These are phyloP conservation scores for Isaurus tuberculatus DNA, from an alignment of 92 coral and sea anemone species.

Conservation along the genomic window DNA sequence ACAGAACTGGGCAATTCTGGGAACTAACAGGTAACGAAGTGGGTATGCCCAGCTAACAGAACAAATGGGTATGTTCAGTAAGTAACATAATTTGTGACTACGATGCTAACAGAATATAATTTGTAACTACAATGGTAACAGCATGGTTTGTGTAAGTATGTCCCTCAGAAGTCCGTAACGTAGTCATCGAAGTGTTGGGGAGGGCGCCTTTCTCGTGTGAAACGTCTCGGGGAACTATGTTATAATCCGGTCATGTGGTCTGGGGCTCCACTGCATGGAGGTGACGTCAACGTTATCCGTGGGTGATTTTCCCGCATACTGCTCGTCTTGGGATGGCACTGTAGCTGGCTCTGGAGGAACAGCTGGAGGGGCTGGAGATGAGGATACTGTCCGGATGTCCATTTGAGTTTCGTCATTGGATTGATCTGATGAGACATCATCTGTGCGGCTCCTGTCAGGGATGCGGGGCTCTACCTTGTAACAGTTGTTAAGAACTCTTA, in stretches of 20 bases:
- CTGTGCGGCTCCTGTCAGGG: no score
- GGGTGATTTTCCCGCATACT: background rate
- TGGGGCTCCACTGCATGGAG: conserved; percentile 19
- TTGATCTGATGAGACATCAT: no score
- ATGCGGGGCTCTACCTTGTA: background rate
- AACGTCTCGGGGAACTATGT: conserved; percentile 19
- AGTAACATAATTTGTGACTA: conserved; percentile 1
- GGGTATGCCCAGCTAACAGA: conserved; percentile 17
- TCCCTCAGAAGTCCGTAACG: no score
- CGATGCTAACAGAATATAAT: background rate
- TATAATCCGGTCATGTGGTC: conserved; percentile 15
- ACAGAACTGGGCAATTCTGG: conserved; percentile 9
- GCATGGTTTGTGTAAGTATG: conserved; percentile 9
- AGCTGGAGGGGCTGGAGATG: conserved; percentile 1
- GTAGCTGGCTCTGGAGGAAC: conserved; percentile 2
- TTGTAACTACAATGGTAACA: conserved; percentile 2
- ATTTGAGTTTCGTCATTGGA: no score
- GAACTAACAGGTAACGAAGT: conserved; percentile 16
- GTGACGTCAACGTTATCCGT: conserved; percentile 1
- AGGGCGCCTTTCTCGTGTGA: no score
- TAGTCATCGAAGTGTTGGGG: conserved; percentile 25
- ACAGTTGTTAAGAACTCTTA: background rate
- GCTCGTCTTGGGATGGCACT: no score
- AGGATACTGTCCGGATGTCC: conserved; percentile 7
- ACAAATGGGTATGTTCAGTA: no score